Evolutionary conservation across 2,797 vertebrate species (phyloP).

Genomic region (Manis javanica): DNA sequence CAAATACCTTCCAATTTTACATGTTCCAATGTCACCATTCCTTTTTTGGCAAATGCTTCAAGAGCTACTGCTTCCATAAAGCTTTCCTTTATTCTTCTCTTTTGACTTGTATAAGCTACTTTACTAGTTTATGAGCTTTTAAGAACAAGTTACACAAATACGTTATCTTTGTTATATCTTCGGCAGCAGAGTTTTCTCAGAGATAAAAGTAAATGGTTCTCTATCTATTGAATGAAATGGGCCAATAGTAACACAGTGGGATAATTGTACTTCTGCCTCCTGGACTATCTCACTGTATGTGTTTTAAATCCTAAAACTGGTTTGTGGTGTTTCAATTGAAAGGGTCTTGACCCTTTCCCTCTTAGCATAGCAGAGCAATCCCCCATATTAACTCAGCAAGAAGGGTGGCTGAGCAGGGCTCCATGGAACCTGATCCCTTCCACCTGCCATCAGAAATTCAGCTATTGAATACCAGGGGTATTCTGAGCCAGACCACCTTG

Average conservation of each 20-base stretch:
- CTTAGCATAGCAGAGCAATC: not conserved
- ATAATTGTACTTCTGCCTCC: not conserved
- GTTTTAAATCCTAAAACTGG: not conserved
- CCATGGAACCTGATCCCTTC: not conserved
- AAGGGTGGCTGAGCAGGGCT: not conserved
- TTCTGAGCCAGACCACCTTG: not conserved
- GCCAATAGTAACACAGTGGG: not conserved
- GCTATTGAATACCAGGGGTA: not conserved
- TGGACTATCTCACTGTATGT: not conserved
- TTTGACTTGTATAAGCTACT: not conserved
- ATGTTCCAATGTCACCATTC: not conserved
- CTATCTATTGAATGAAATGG: not conserved
- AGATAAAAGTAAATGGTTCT: not conserved
- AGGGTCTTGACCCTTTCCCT: not conserved
- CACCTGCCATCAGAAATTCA: not conserved
- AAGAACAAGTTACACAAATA: not conserved
- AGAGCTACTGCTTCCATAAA: not conserved
- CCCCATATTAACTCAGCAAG: not conserved
- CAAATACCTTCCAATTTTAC: not conserved
- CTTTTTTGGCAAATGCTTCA: not conserved
- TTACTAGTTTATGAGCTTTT: not conserved
- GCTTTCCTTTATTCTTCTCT: not conserved
- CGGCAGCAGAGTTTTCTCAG: not conserved
- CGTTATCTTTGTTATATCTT: not conserved
- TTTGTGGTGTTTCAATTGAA: not conserved